These are phyloP conservation scores for Chiridota heheva DNA, from an alignment of 35 echinoderm and acorn worm species.

Conservation along the genomic window DNA sequence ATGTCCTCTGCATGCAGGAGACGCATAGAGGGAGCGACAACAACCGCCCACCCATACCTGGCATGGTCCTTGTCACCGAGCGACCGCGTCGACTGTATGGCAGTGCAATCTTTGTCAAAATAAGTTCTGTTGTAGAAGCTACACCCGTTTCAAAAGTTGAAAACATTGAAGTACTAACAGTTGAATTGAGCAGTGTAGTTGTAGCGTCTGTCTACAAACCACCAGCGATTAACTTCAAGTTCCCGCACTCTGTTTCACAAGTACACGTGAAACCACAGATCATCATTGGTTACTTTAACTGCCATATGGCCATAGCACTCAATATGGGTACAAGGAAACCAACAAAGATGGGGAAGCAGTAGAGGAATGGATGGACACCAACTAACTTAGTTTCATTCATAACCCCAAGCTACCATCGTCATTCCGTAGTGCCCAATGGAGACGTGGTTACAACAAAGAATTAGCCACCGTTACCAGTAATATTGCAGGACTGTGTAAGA, in stretches of 20 bases:
- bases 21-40: conserved; percentile 57
- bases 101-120: conserved; percentile 43
- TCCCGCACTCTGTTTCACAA: conserved; percentile 21
- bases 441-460: conserved; percentile 60
- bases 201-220: conserved; percentile 54
- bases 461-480: neutral
- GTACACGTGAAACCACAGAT: conserved; percentile 24
- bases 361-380: conserved; percentile 17
- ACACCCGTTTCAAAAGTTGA: conserved; percentile 32
- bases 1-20: conserved; percentile 52
- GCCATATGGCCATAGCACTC: conserved; percentile 14
- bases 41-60: conserved; percentile 35
- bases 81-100: conserved; percentile 36
- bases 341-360: conserved; percentile 20
- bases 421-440: conserved; percentile 21
- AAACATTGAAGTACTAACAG: conserved; percentile 39
- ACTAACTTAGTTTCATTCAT: conserved; percentile 46
- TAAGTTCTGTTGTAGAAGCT: conserved; percentile 6
- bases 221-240: neutral
- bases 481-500: conserved; percentile 13
- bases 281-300: conserved; percentile 53
- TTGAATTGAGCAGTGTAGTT: conserved; percentile 26
- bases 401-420: conserved; percentile 55
- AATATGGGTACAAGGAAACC: neutral
- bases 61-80: conserved; percentile 41